A percentile compares a stretch with the other conserved stretches of the same genome.
Conservation (phyloP, 2,113 vertebrate species). For the Lycaon pictus region DNA sequence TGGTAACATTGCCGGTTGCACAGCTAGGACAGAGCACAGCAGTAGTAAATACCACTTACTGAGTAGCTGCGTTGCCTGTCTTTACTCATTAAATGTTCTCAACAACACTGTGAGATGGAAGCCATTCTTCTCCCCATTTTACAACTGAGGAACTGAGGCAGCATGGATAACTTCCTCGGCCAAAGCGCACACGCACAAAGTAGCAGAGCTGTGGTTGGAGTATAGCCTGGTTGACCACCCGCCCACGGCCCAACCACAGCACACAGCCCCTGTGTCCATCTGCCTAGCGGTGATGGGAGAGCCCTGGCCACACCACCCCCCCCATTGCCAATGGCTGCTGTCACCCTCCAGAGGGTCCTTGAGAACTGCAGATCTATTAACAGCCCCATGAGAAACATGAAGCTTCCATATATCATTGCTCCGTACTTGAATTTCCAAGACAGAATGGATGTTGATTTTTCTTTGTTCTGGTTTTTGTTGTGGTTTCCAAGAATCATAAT, state of each 20-base stretch:
- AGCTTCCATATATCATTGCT: neutral
- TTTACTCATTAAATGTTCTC: neutral
- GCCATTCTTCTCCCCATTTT: neutral
- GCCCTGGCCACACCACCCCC: neutral
- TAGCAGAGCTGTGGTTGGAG: neutral
- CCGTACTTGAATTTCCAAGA: neutral
- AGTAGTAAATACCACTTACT: neutral
- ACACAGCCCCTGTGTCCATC: fast-evolving
- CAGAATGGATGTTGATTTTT: neutral
- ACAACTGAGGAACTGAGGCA: neutral
- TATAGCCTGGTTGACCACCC: neutral
- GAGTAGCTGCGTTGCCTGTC: neutral
- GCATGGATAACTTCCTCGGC: neutral
- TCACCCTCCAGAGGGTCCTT: neutral
- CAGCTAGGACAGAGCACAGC: neutral
- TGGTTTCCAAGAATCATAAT: constrained; percentile 11
- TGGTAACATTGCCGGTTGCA: neutral
- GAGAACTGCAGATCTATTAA: neutral
- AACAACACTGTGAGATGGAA: neutral
- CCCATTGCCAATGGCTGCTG: neutral
- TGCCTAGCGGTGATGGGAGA: neutral
- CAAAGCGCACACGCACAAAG: neutral
- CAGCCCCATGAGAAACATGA: neutral
- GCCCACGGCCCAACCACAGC: neutral
- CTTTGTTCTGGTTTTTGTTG: constrained; percentile 4